These are phyloP conservation scores for Oostethus manadensis DNA, from an alignment of 2,113 vertebrate species.

Conservation along the genomic window DNA sequence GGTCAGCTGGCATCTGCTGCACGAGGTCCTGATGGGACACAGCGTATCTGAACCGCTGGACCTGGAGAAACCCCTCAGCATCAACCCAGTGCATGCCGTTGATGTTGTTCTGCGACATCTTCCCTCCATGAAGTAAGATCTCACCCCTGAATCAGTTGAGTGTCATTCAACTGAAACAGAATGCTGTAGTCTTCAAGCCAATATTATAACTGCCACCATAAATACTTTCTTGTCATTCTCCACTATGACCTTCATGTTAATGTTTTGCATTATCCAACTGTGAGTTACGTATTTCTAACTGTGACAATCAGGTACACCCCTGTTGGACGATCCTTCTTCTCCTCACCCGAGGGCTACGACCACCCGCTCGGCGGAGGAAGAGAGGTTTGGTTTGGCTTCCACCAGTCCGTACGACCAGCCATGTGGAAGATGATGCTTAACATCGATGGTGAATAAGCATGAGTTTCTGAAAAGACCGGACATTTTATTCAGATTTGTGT, in stretches of 20 bases:
- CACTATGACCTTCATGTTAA: too few species aligned
- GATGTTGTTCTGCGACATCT: constrained; percentile 98
- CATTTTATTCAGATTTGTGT: too few species aligned
- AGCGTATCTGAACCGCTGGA: constrained; percentile 94
- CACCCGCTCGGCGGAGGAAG: constrained; percentile 94
- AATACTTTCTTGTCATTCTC: not conserved
- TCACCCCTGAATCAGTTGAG: not conserved
- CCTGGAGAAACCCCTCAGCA: constrained; percentile 98
- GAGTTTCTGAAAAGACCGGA: not conserved
- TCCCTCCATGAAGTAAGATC: constrained; percentile 96
- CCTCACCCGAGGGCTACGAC: constrained; percentile 95
- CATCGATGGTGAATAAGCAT: constrained; percentile 84
- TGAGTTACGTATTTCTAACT: not conserved
- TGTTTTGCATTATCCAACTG: too few species aligned
- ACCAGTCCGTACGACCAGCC: constrained; percentile 95
- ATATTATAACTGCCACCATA: too few species aligned
- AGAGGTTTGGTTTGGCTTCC: constrained; percentile 99
- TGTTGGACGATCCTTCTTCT: constrained; percentile 98
- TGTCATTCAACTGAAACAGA: too few species aligned
- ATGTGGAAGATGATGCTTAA: constrained; percentile 99
- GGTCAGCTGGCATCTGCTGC: constrained; percentile 98
- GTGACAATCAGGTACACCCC: constrained; percentile 84
- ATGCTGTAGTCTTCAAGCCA: too few species aligned
- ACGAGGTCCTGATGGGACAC: constrained; percentile 95
- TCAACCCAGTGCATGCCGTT: constrained; percentile 97